Conservation (phyloP, 1,140 invertebrate genomes). For the Psix sp. region DNA sequence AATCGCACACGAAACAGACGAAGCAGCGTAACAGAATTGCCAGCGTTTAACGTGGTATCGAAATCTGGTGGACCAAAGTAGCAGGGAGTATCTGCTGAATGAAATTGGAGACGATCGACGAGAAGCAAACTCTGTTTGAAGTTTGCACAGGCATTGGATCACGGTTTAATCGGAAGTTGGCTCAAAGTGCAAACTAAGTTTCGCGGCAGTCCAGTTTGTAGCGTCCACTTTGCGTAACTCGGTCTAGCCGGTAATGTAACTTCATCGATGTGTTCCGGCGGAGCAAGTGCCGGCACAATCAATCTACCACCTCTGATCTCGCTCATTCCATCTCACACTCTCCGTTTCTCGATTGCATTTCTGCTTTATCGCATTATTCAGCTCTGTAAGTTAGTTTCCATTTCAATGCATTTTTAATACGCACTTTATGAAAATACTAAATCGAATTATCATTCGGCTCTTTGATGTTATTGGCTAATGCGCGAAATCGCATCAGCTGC, state of each 20-base stretch:
- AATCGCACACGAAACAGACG: too few species aligned
- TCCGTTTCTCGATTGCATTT: constrained; percentile 49
- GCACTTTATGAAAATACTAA: constrained; percentile 45
- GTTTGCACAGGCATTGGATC: constrained; percentile 66
- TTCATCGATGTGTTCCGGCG: constrained; percentile 76
- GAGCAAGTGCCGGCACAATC: constrained; percentile 73
- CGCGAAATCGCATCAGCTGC: constrained; percentile 28
- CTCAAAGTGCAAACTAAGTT: constrained; percentile 74
- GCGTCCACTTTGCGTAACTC: constrained; percentile 76
- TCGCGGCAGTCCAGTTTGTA: constrained; percentile 71
- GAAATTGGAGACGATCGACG: constrained; percentile 67
- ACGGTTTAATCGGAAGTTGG: constrained; percentile 72
- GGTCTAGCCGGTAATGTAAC: constrained; percentile 75
- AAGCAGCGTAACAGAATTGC: neutral
- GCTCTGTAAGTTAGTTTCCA: constrained; percentile 52
- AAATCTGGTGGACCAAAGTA: constrained; percentile 40
- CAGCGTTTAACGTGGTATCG: constrained; percentile 16
- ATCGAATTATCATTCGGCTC: constrained; percentile 29
- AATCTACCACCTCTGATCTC: constrained; percentile 66
- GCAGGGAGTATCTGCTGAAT: constrained; percentile 17
- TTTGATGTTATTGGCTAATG: constrained; percentile 54
- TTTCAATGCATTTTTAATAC: constrained; percentile 57
- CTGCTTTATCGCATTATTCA: constrained; percentile 41
- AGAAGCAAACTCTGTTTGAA: constrained; percentile 63
- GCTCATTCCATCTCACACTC: constrained; percentile 51